Evolutionary conservation across 2,797 vertebrate genomes (phyloP), one percentile per base, ranked within the genome.

Genomic region (Luscinia megarhynchos): DNA sequence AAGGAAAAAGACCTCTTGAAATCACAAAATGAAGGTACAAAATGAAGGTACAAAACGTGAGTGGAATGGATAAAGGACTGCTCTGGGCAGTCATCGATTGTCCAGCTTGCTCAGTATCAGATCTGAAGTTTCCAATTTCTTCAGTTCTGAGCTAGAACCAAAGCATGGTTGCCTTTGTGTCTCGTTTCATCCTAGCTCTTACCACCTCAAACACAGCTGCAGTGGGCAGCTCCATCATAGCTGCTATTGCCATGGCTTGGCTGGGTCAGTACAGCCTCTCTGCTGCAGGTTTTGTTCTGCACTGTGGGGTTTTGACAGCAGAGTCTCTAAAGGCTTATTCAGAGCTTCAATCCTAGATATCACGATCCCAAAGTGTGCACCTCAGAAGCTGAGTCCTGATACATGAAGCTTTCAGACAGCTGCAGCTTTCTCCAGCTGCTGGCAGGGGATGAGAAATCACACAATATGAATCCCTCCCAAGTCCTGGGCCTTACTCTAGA

Each of bases 91-190:
- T 41, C 59, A 54, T 2, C 61, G 57, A 50, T 30, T 54, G 11
- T 50, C 15, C 38, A 69, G 36, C 14, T 70, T 74, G 38, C 54
- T 51, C 36, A 46, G 45, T 14, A 79, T 17, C 34, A 51, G 11
- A 55, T 36, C 26, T 41, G 55, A 40, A 66, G n/a, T 26, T 62
- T 64, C 23, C 20, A 41, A 27, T 59, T 93, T 59, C 54, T 88
- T 86, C 38, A 41, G 41, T 38, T 53, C 29, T 27, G 36, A 63
- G 5, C 20, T 51, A 89, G 62, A 84, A 75, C 12, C 32, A 57
- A 73, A 69, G 14, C 0, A 0, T 15, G 41, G 15, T n/a, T 2
- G 1, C 26, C 53, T 77, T 18, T 36, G 34, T 36, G 26, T 48
- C 41, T 78, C 21, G 43, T 69, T 59, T 55, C 38, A 64, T 55